phyloP scores from a whole-genome alignment of 2,113 vertebrate genomes.

The Sinocyclocheilus anophthalmus region DNA sequence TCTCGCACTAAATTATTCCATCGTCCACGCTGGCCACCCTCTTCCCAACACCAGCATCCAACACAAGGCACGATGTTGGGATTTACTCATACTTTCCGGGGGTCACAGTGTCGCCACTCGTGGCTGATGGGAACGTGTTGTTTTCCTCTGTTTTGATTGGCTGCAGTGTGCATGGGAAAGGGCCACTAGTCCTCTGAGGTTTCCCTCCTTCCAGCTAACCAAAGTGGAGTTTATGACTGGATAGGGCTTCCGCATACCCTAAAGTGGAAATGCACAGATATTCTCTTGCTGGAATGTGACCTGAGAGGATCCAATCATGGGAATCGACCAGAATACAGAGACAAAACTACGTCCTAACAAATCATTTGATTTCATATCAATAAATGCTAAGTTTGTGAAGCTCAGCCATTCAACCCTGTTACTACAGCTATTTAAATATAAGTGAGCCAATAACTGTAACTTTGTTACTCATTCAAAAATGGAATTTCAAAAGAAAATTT shows the following conservation, averaged over 20 bases:
- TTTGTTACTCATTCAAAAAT: not conserved
- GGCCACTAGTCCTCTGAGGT: conserved; percentile 68
- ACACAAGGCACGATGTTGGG: conserved; percentile 52
- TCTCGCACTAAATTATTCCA: not conserved
- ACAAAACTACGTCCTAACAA: conserved; percentile 48
- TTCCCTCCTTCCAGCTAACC: conserved; percentile 54
- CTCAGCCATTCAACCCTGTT: not conserved
- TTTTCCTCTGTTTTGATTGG: conserved; percentile 78
- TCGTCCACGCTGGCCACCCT: not conserved
- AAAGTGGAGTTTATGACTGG: conserved; percentile 35
- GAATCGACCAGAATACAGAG: conserved; percentile 68
- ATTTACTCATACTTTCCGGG: conserved; percentile 75
- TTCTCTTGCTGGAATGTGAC: conserved; percentile 65
- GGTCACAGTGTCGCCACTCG: conserved; percentile 65
- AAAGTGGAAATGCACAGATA: conserved; percentile 63
- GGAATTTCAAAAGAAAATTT: not conserved
- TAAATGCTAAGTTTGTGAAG: not conserved
- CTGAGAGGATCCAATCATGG: conserved; percentile 67
- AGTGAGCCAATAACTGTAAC: not conserved
- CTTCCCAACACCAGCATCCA: conserved; percentile 15
- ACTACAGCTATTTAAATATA: not conserved
- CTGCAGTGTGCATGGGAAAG: conserved; percentile 73
- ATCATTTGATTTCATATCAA: not conserved
- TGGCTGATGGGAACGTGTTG: conserved; percentile 74
- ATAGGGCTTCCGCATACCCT: conserved; percentile 48